Evolutionary conservation across 1,140 invertebrate genomes (phyloP).

Genomic region (Trachymyrmex septentrionalis): DNA sequence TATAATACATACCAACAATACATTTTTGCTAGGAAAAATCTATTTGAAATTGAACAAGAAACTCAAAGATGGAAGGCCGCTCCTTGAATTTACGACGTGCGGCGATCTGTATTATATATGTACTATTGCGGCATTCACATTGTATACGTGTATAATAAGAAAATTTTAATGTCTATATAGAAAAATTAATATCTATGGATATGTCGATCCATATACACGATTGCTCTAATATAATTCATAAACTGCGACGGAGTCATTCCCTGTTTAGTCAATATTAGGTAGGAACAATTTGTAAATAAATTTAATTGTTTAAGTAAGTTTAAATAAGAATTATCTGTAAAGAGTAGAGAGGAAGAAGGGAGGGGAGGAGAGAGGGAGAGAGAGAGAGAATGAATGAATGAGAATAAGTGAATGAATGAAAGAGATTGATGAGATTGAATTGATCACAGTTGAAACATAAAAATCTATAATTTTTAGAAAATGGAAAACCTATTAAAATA

Average conservation of each 20-base stretch:
- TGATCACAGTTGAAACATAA: not conserved
- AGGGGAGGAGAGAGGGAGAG: not conserved
- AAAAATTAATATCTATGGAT: conserved; percentile 48
- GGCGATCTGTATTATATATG: conserved; percentile 7
- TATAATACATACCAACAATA: not conserved
- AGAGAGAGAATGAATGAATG: not conserved
- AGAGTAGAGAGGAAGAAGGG: not conserved
- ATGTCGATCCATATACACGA: conserved; percentile 12
- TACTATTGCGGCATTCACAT: conserved; percentile 54
- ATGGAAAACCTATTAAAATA: not conserved
- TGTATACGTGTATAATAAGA: conserved; percentile 68
- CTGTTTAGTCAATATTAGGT: conserved; percentile 87
- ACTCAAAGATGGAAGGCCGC: not conserved
- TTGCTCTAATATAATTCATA: conserved; percentile 47
- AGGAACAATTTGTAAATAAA: conserved; percentile 82
- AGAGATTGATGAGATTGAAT: conserved; percentile 2
- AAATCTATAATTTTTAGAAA: conserved; percentile 13
- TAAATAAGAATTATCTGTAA: conserved; percentile 25
- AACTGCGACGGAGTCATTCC: conserved; percentile 75
- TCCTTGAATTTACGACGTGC: not conserved
- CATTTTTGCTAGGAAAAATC: not conserved
- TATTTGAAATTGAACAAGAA: conserved; percentile 12
- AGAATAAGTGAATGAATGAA: not conserved
- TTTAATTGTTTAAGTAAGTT: conserved; percentile 31
- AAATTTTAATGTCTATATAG: conserved; percentile 11